Evolutionary conservation across 2,888 invertebrate genomes (phyloP).

Genomic region (Ophonus ardosiacus): DNA sequence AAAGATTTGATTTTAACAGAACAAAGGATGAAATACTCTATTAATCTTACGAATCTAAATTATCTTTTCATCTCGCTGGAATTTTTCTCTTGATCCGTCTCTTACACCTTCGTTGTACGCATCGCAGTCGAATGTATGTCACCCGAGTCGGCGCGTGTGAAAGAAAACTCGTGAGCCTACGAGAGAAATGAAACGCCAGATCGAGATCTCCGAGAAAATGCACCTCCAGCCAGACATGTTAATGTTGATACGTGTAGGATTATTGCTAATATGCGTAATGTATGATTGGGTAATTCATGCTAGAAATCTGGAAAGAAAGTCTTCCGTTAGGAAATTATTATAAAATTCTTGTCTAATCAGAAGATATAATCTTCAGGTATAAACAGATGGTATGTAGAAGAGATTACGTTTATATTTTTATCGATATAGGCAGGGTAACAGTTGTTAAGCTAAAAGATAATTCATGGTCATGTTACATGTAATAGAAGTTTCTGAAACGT

Average conservation of each 20-base stretch:
- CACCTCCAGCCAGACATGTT: background rate
- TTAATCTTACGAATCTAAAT: background rate
- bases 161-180: conserved; percentile 30
- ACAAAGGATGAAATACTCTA: background rate
- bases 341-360: background rate
- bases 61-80: background rate
- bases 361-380: background rate
- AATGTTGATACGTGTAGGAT: too few relatives aligned
- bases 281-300: background rate
- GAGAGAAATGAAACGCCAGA: conserved; percentile 34
- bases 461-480: background rate
- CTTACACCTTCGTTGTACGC: background rate
- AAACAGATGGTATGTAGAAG: background rate
- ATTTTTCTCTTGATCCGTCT: background rate
- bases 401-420: background rate
- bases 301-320: background rate
- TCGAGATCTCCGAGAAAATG: conserved; percentile 21
- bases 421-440: background rate
- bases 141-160: conserved; percentile 25
- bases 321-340: background rate
- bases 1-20: too few relatives aligned
- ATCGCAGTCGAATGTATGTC: conserved; percentile 11
- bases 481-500: background rate
- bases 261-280: background rate
- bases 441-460: background rate